Evolutionary conservation across 2,797 vertebrate species (phyloP).

Genomic region (Paguma larvata): DNA sequence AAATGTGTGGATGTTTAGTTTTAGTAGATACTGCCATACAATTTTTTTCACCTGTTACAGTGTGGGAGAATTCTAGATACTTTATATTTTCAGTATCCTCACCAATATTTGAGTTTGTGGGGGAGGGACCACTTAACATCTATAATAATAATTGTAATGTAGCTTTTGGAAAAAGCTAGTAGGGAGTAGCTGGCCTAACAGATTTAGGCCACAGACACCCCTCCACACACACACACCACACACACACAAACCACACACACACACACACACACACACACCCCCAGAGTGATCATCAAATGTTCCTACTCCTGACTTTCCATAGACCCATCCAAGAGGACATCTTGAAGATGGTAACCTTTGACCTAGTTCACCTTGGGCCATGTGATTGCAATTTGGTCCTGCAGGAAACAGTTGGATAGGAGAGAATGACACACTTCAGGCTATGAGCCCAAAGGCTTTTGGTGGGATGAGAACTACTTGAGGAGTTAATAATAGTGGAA

Average conservation of each 20-base stretch:
- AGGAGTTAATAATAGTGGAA: background rate
- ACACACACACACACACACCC: background rate
- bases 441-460: background rate
- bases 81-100: background rate
- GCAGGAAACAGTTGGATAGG: background rate
- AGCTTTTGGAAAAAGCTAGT: conserved; percentile 21
- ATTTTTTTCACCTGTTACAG: background rate
- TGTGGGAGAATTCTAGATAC: background rate
- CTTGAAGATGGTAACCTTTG: background rate
- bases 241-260: background rate
- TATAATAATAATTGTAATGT: conserved; percentile 15
- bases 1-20: background rate
- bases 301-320: background rate
- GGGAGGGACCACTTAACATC: background rate
- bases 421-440: background rate
- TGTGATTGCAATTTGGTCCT: background rate
- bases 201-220: background rate
- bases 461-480: background rate
- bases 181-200: background rate
- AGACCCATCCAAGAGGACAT: background rate
- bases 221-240: too few species aligned
- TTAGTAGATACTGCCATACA: background rate
- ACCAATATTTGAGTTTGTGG: background rate
- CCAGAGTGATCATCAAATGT: background rate
- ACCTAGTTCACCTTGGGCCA: background rate